Evolutionary conservation across 2,113 vertebrate genomes (phyloP).

Genomic region (Rhadina sibilatrix): DNA sequence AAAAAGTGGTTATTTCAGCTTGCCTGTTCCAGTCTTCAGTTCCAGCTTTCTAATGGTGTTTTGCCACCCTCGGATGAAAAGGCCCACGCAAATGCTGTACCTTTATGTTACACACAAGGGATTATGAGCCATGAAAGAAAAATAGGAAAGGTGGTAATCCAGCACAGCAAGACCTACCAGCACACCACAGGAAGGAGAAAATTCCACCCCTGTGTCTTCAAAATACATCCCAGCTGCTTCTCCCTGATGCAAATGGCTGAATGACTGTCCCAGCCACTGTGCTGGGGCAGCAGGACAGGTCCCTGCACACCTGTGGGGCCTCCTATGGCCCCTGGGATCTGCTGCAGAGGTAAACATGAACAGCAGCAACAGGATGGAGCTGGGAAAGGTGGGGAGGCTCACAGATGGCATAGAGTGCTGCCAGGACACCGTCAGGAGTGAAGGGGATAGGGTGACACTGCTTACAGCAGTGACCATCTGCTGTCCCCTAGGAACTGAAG

Average conservation of each 20-base stretch:
- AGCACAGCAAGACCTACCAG: not conserved
- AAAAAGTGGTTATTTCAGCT: slow-evolving; percentile 4
- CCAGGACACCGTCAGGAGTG: not conserved
- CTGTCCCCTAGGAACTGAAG: not conserved
- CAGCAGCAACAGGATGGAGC: not conserved
- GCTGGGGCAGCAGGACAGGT: not conserved
- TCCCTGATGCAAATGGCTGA: not conserved
- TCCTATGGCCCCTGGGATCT: not conserved
- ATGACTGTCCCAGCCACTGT: not conserved
- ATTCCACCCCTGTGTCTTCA: not conserved
- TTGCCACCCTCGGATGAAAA: not conserved
- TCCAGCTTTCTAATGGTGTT: not conserved
- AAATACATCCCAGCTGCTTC: not conserved
- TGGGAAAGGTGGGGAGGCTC: not conserved
- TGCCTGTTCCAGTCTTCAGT: not conserved
- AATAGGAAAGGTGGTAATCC: not conserved
- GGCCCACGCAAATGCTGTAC: not conserved
- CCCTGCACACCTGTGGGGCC: not conserved
- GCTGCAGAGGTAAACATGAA: not conserved
- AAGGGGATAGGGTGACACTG: not conserved
- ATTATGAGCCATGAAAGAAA: not conserved
- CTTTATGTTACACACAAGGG: not conserved
- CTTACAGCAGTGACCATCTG: not conserved
- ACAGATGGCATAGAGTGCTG: not conserved
- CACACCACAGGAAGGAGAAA: not conserved